Conservation (phyloP, 2,888 invertebrate species). For the Allolobophora icterica region DNA sequence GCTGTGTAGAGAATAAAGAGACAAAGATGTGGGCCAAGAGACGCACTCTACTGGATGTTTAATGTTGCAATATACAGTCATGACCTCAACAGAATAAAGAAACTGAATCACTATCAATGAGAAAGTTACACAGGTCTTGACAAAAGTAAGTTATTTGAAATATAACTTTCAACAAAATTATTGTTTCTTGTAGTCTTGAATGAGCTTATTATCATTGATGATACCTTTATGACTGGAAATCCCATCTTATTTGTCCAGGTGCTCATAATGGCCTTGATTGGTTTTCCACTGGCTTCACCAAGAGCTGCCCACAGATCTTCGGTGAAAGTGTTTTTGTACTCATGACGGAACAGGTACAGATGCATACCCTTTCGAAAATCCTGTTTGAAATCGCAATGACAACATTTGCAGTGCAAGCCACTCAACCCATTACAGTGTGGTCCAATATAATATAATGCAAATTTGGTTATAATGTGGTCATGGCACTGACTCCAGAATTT, state of each 20-base stretch:
- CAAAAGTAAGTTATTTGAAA: neutral
- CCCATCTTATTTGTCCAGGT: conserved; percentile 96
- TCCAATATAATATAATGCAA: too few relatives aligned
- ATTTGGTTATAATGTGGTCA: too few relatives aligned
- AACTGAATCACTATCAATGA: neutral
- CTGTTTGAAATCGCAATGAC: conserved; percentile 54
- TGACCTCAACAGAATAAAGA: neutral
- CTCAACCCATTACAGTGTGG: neutral
- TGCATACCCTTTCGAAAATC: conserved; percentile 92
- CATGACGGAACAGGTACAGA: conserved; percentile 82
- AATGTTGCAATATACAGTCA: neutral
- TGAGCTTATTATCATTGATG: neutral
- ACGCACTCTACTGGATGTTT: neutral
- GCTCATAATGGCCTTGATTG: conserved; percentile 88
- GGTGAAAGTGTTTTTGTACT: conserved; percentile 89
- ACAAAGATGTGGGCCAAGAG: neutral
- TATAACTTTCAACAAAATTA: neutral
- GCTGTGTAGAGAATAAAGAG: neutral
- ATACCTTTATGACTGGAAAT: conserved; percentile 79
- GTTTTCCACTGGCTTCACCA: conserved; percentile 85
- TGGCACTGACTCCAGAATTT: too few relatives aligned
- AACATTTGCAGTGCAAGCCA: neutral
- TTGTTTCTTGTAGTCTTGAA: neutral
- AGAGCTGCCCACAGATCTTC: conserved; percentile 91
- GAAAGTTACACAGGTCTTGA: neutral